Evolutionary conservation across 1,140 invertebrate genomes (phyloP).

Genomic region (Monomorium pharaonis): DNA sequence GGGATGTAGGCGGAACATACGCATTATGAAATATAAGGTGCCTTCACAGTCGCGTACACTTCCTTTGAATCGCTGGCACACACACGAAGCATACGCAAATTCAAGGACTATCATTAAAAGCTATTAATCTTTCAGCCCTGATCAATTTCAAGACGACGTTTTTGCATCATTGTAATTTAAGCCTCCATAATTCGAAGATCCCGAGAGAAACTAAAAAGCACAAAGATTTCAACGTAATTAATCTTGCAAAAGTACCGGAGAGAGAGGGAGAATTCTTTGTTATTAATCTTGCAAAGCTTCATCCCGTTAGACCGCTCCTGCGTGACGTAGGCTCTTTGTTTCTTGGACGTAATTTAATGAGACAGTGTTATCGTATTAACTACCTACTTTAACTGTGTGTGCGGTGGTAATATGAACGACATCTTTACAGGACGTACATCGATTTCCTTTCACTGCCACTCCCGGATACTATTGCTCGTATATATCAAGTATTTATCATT

Average conservation of each 20-base stretch:
- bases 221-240: slow-evolving; percentile 15
- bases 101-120: slow-evolving; percentile 10
- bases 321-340: slow-evolving; percentile 1
- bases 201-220: background rate
- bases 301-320: slow-evolving; percentile 7
- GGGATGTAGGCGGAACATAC: slow-evolving; percentile 29
- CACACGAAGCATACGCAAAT: background rate
- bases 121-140: slow-evolving; percentile 9
- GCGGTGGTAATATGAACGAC: slow-evolving; percentile 21
- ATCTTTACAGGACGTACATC: slow-evolving; percentile 11
- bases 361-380: slow-evolving; percentile 27
- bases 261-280: slow-evolving; percentile 1
- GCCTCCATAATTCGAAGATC: background rate
- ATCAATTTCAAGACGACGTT: slow-evolving; percentile 30
- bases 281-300: slow-evolving; percentile 32
- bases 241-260: slow-evolving; percentile 35
- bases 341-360: slow-evolving; percentile 29
- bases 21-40: slow-evolving; percentile 47
- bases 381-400: slow-evolving; percentile 18
- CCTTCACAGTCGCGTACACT: background rate
- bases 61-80: slow-evolving; percentile 10
- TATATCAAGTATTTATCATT: slow-evolving; percentile 24
- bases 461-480: slow-evolving; percentile 24
- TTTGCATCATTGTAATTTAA: slow-evolving; percentile 3
- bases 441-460: slow-evolving; percentile 52